These are phyloP conservation scores for Prochilodus magdalenae DNA, from an alignment of 2,113 vertebrate species.

Conservation along the genomic window DNA sequence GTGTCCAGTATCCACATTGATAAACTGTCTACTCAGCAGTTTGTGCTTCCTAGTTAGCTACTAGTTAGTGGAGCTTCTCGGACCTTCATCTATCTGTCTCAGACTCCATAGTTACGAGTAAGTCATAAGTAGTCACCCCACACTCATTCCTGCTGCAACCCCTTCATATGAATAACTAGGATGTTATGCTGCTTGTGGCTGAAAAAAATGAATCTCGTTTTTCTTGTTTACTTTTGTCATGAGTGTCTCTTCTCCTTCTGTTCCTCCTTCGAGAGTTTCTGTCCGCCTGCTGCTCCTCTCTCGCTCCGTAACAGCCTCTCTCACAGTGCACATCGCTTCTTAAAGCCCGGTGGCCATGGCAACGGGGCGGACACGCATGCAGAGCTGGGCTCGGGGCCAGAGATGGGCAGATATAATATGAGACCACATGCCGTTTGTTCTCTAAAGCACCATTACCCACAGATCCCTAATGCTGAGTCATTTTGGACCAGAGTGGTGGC, in stretches of 20 bases:
- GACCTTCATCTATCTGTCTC: no score
- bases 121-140: no score
- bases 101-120: no score
- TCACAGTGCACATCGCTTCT: neutral
- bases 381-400: neutral
- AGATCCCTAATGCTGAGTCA: conserved; percentile 9
- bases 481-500: neutral
- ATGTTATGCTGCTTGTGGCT: neutral
- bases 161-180: no score
- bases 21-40: no score
- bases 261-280: neutral
- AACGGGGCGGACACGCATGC: neutral
- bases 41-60: no score
- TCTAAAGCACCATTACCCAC: neutral
- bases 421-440: neutral
- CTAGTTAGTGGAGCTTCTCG: no score
- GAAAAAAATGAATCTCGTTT: neutral
- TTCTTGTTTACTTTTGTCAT: neutral
- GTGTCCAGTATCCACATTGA: no score
- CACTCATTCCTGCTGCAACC: no score
- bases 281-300: neutral
- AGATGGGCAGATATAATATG: neutral
- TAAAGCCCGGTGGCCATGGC: conserved; percentile 9
- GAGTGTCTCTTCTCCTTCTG: neutral
- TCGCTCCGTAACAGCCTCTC: neutral